These are phyloP conservation scores for Ceriagrion tenellum DNA, from an alignment of 2,888 invertebrate genomes.

Conservation along the genomic window DNA sequence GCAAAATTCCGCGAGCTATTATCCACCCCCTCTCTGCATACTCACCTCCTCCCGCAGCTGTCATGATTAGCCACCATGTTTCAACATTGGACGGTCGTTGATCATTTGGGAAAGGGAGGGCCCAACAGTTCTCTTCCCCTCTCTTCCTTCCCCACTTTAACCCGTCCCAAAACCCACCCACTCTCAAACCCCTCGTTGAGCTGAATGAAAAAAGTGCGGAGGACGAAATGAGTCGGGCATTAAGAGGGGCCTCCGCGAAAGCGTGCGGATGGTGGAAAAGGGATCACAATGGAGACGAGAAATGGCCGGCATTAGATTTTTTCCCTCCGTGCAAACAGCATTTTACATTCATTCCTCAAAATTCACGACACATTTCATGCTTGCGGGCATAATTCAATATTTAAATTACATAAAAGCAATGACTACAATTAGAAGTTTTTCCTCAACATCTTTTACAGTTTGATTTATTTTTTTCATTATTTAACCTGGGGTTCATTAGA, in stretches of 20 bases:
- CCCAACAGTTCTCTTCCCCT: not conserved
- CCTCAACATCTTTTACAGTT: too few species aligned
- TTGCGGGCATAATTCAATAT: not conserved
- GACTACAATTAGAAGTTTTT: too few species aligned
- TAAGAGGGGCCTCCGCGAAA: not conserved
- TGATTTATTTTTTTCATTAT: too few species aligned
- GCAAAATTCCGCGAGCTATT: too few species aligned
- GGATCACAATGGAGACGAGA: not conserved
- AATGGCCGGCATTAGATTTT: not conserved
- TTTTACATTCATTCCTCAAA: not conserved
- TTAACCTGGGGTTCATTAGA: too few species aligned
- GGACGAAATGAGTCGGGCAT: not conserved
- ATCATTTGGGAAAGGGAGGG: constrained; percentile 26
- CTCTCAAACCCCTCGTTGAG: not conserved
- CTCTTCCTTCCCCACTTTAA: not conserved
- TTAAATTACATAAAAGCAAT: too few species aligned
- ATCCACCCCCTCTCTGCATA: too few species aligned
- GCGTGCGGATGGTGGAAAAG: too few species aligned
- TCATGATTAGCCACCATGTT: constrained; percentile 53
- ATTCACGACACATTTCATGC: not conserved
- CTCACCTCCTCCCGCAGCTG: not conserved
- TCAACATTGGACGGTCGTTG: constrained; percentile 38
- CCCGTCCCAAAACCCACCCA: too few species aligned
- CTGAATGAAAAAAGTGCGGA: not conserved
- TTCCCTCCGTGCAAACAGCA: not conserved